Conservation (phyloP, 2,888 invertebrate species). For the Odontocolon sp. region DNA sequence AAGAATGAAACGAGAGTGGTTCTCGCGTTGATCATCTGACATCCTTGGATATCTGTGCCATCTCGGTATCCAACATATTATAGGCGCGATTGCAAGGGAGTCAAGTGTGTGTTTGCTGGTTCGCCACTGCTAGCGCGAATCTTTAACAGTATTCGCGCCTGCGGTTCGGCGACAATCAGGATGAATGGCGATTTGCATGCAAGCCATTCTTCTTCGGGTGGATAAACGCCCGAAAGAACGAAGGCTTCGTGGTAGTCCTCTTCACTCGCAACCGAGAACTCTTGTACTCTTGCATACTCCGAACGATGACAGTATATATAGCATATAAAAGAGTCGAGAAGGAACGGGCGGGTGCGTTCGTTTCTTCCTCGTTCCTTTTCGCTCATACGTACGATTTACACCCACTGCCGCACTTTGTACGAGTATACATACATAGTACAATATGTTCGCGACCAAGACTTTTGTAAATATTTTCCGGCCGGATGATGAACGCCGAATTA, state of each 20-base stretch:
- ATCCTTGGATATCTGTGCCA: conserved; percentile 37
- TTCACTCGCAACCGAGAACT: conserved; percentile 3
- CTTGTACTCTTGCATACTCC: conserved; percentile 10
- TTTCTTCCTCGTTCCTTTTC: conserved; percentile 15
- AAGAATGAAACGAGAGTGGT: not conserved
- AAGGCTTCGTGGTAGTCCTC: conserved; percentile 20
- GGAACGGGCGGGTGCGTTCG: conserved; percentile 24
- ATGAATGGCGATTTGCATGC: conserved; percentile 71
- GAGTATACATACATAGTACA: conserved; percentile 8
- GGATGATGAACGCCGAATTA: conserved; percentile 79
- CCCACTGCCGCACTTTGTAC: not conserved
- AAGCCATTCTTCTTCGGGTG: conserved; percentile 68
- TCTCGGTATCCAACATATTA: conserved; percentile 21
- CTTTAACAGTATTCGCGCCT: conserved; percentile 63
- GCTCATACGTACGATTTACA: conserved; percentile 19
- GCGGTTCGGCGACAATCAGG: conserved; percentile 72
- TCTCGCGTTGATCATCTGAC: conserved; percentile 6
- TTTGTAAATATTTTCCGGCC: conserved; percentile 76
- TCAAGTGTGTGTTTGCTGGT: too few species aligned
- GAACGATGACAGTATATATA: conserved; percentile 32
- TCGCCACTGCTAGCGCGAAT: conserved; percentile 36
- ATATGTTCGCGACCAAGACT: conserved; percentile 54
- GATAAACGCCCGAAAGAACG: conserved; percentile 3
- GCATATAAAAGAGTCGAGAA: conserved; percentile 14
- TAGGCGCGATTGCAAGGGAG: not conserved